A percentile compares a stretch with the other conserved stretches of the same genome.
phyloP scores from a whole-genome alignment of 2,797 vertebrate genomes.

The Telmatherina bonti region DNA sequence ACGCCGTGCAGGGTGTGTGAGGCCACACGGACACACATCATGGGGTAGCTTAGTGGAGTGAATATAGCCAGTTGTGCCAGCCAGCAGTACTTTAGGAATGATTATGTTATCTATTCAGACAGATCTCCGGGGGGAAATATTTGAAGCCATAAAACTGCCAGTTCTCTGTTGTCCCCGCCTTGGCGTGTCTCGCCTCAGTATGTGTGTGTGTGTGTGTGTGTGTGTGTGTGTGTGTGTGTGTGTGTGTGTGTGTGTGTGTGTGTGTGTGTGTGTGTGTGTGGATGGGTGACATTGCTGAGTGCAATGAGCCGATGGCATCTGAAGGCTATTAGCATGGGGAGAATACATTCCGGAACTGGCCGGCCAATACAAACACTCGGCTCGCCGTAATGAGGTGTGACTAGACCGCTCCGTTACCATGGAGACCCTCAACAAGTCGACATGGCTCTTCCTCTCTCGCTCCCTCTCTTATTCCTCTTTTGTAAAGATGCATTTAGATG shows the following conservation, averaged over 20 bases:
- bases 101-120: constrained; percentile 76
- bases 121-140: constrained; percentile 69
- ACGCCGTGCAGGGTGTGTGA: constrained; percentile 10
- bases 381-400: constrained; percentile 82
- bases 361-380: constrained; percentile 78
- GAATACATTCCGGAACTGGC: constrained; percentile 82
- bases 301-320: constrained; percentile 79
- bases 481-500: constrained; percentile 33
- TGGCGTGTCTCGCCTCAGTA: constrained; percentile 5
- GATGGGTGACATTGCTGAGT: constrained; percentile 74
- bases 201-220: constrained; percentile 8
- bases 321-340: constrained; percentile 82
- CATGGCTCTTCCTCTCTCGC: constrained; percentile 29
- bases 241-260: no score
- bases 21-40: constrained; percentile 17
- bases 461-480: constrained; percentile 28
- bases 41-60: constrained; percentile 40
- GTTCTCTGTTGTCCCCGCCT: constrained; percentile 34
- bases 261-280: no score
- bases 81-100: constrained; percentile 55
- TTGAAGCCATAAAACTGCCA: constrained; percentile 70
- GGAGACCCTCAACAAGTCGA: constrained; percentile 70
- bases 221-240: constrained; percentile 33
- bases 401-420: constrained; percentile 79
- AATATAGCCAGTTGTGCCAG: constrained; percentile 53